Base-by-base conservation (phyloP, 2,797 vertebrate species). In the Mormyrus proboscirostris region DNA sequence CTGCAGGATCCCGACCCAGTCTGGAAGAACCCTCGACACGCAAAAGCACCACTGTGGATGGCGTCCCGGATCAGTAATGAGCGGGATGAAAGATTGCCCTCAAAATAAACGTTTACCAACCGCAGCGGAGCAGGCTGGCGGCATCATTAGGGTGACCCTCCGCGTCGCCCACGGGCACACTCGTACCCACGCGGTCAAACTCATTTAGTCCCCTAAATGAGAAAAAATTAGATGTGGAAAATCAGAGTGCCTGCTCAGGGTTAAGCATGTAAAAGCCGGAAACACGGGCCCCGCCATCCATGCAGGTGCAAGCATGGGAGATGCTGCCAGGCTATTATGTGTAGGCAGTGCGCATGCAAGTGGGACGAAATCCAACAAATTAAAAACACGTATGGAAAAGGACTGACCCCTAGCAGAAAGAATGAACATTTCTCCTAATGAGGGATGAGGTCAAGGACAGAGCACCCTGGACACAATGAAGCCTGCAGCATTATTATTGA, bases 41-140 rank as follows among this genome's bases (percentile, higher is more conserved):
- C 16, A 0, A 82, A 44, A n/a, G 41, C 22, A 5, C 19, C 9
- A 25, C 82, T 50, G n/a, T 51, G 49, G 47, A 25, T 1, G 19
- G 82, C 47, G 47, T 49, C 76, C 76, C 16, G 16, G 76, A 84
- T 51, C 82, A 47, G 82, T 84, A 84, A 84, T 84, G 47, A 84
- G 82, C n/a, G 8, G 82, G 82, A 84, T 84, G 47, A 84, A 84
- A 47, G 82, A 84, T 84, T 22, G 10, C 22, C 82, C 49, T 84
- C 82, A 51, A 84, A 50, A 84, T 82, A 47, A 82, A 82, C 41
- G 38, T 82, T 47, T 82, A 82, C n/a, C 82, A 51, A 50, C 82
- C 14, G 22, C 9, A 5, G 22, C n/a, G 47, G 82, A 29, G 47
- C 49, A 25, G 82, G n/a, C 47, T 51, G 49, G 82, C n/a, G 44